These are phyloP conservation scores for Lampris incognitus DNA, from an alignment of 2,113 vertebrate species.

Conservation along the genomic window DNA sequence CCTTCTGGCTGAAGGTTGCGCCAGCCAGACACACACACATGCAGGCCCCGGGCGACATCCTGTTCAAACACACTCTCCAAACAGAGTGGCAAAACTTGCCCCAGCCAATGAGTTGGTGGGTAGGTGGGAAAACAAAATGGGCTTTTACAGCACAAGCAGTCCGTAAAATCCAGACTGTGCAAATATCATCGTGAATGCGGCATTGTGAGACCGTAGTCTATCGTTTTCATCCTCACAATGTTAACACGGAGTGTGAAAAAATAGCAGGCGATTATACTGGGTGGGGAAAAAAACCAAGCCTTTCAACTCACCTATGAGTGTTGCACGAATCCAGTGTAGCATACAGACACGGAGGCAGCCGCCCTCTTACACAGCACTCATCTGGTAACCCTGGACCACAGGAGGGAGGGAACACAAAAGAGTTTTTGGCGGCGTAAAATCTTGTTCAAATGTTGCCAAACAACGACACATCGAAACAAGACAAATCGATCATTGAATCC, in stretches of 20 bases:
- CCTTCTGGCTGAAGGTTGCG: constrained; percentile 53
- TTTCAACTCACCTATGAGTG: constrained; percentile 61
- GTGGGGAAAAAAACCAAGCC: not conserved
- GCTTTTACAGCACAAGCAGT: not conserved
- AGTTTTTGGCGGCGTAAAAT: not conserved
- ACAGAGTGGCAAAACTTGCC: constrained; percentile 33
- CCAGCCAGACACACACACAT: constrained; percentile 37
- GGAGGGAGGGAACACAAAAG: constrained; percentile 7
- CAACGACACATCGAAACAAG: not conserved
- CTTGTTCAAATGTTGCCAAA: not conserved
- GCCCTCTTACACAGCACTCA: constrained; percentile 51
- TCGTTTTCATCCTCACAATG: not conserved
- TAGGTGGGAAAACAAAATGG: constrained; percentile 20
- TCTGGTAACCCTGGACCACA: constrained; percentile 43
- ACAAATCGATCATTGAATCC: not conserved
- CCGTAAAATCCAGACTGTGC: not conserved
- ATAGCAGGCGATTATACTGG: not conserved
- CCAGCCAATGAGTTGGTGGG: not conserved
- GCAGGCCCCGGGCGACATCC: constrained; percentile 15
- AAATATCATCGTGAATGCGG: constrained; percentile 6
- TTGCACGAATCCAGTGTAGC: constrained; percentile 60
- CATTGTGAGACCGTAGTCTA: not conserved
- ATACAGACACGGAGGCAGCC: constrained; percentile 20
- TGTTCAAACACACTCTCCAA: constrained; percentile 52
- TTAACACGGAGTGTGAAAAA: constrained; percentile 1